phyloP scores from a whole-genome alignment of 2,797 vertebrate species.

The Argya squamiceps region DNA sequence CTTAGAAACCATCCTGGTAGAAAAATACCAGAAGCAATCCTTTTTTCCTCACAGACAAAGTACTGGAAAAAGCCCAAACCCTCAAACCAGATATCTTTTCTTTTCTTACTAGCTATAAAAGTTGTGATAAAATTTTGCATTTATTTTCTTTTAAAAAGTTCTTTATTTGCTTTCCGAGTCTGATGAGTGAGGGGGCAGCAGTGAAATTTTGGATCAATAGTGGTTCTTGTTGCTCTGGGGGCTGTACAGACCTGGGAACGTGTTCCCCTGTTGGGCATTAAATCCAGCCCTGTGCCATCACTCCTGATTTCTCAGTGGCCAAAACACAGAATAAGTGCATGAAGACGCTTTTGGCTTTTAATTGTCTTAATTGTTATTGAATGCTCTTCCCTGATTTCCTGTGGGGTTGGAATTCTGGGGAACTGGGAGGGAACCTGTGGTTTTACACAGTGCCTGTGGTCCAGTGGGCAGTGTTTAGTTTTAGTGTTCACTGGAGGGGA shows the following conservation, averaged over 20 bases:
- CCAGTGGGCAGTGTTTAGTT: background rate
- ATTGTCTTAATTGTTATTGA: background rate
- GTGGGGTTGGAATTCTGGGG: background rate
- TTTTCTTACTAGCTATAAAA: background rate
- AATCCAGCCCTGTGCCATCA: background rate
- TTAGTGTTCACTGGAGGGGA: background rate
- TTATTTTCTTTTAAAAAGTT: background rate
- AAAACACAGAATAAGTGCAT: background rate
- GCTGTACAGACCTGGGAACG: background rate
- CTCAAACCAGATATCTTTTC: background rate
- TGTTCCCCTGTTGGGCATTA: fast-evolving
- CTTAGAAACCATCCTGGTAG: background rate
- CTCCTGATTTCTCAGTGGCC: background rate
- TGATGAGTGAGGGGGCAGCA: background rate
- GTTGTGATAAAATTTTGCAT: background rate
- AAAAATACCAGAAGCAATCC: background rate
- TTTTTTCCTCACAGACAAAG: background rate
- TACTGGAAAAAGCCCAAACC: background rate
- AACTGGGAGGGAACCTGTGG: background rate
- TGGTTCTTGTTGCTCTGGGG: background rate
- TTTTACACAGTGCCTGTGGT: background rate
- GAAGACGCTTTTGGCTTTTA: background rate
- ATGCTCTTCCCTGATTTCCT: background rate
- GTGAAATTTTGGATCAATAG: background rate
- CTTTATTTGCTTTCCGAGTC: background rate